Base-by-base conservation (phyloP, 2,797 vertebrate genomes). In the Hemibagrus guttatus region DNA sequence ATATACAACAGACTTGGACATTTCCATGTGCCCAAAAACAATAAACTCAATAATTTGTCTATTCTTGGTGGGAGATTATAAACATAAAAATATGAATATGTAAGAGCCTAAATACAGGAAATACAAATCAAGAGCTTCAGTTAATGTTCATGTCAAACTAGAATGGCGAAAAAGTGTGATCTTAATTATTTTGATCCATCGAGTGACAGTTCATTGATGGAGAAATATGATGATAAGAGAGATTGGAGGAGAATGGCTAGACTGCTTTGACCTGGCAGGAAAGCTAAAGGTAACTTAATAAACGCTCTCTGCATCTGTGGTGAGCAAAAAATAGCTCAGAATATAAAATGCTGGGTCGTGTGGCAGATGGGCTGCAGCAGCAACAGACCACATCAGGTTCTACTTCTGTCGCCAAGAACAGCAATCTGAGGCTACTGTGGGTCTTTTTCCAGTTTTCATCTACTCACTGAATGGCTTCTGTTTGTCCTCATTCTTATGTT, bases 21-120 rank as follows among this genome's bases (percentile, higher is more conserved):
- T 85, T 87, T 59, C 74, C 84, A 84, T 84, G 11, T 42, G 56
- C 56, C 76, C 64, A 80, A 31, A 52, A 68, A 85, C 63, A 85
- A 66, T 42, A 17, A n/a, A 23, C 21, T 80, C 8, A 52, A 19
- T 26, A 69, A 35, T 71, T 31, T 39, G 59, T 28, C 54, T 42
- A 9, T 71, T 81, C 31, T 69, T 69, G 31, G 39, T 69, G 19
- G 52, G 49, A 72, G 3, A 23, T 58, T 75, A 7, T 12, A n/a
- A n/a, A 49, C 46, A 3, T n/a, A 23, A 49, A 23, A 13, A 75
- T 23, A n/a, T 13, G 69, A 42, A 46, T 42, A 72, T 26, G 39
- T 9, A 72, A 46, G 9, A 13, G 21, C 39, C 23, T 8, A 72
- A 42, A 46, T 72, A 39, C 12, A 46, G 39, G 39, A 46, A 21